Percentiles rank a stretch among this genome's conserved stretches.
phyloP scores from a whole-genome alignment of 2,888 invertebrate genomes.

The Lepidochitona cinerea region DNA sequence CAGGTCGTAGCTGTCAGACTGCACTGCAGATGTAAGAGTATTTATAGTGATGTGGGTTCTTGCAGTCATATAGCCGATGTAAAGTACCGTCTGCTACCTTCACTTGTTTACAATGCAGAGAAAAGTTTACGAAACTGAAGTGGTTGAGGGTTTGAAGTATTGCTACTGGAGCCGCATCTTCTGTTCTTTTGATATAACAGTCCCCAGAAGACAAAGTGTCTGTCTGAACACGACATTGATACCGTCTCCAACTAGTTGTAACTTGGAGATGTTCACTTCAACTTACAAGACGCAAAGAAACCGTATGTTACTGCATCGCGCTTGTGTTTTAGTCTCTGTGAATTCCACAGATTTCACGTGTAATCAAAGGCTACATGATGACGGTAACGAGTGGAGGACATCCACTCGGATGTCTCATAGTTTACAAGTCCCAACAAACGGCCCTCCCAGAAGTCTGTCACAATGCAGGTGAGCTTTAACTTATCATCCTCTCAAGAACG shows the following conservation, averaged over 20 bases:
- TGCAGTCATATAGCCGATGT: not conserved
- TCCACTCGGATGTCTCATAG: too few species aligned
- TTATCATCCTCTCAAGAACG: too few species aligned
- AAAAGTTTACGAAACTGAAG: not conserved
- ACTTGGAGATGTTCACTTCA: not conserved
- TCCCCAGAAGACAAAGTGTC: not conserved
- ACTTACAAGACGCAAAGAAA: too few species aligned
- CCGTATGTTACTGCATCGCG: too few species aligned
- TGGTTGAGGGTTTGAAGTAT: conserved; percentile 6
- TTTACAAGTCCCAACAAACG: too few species aligned
- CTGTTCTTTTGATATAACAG: not conserved
- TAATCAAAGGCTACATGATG: too few species aligned
- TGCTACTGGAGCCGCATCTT: not conserved
- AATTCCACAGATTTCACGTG: too few species aligned
- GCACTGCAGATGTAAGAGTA: not conserved
- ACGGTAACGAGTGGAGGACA: too few species aligned
- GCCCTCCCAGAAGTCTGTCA: too few species aligned
- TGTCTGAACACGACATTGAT: not conserved
- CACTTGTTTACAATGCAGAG: conserved; percentile 1
- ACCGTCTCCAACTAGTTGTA: not conserved
- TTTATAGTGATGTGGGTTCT: not conserved
- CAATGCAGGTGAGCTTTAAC: too few species aligned
- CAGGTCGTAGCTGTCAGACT: not conserved
- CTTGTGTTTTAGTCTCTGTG: too few species aligned
- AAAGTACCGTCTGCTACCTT: not conserved